These are phyloP conservation scores for Vulpes vulpes DNA, from an alignment of 2,113 vertebrate species.

Conservation along the genomic window DNA sequence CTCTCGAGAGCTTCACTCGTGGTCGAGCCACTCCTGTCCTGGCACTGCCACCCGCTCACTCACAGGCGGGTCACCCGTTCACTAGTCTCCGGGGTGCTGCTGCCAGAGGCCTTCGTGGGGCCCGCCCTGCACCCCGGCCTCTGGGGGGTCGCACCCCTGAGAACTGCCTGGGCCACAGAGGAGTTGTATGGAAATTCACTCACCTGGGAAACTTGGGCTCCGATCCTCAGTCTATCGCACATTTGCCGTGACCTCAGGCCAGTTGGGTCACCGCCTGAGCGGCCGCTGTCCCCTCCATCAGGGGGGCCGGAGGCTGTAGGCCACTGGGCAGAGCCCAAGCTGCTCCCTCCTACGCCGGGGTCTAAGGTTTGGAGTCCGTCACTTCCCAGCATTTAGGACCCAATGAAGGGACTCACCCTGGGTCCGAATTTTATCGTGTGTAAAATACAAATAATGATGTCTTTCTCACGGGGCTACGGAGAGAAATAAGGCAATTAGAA, in stretches of 20 bases:
- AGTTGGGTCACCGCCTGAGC: neutral
- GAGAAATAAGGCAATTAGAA: neutral
- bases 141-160: neutral
- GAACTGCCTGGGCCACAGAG: neutral
- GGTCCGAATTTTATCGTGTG: neutral
- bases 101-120: neutral
- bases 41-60: neutral
- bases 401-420: neutral
- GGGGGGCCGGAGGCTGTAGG: no score
- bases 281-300: neutral
- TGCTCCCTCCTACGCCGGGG: accelerated
- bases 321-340: neutral
- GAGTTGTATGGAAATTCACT: neutral
- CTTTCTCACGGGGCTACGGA: neutral
- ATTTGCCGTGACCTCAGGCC: neutral
- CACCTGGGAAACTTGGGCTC: neutral
- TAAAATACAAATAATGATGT: neutral
- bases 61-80: neutral
- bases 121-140: no score
- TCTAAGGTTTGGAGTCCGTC: neutral
- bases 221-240: neutral
- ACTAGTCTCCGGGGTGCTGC: neutral
- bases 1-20: neutral
- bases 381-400: neutral
- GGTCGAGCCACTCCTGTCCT: neutral